These are phyloP conservation scores for Pseudomyrmex cubaensis DNA, from an alignment of 1,140 invertebrate species.

Conservation along the genomic window DNA sequence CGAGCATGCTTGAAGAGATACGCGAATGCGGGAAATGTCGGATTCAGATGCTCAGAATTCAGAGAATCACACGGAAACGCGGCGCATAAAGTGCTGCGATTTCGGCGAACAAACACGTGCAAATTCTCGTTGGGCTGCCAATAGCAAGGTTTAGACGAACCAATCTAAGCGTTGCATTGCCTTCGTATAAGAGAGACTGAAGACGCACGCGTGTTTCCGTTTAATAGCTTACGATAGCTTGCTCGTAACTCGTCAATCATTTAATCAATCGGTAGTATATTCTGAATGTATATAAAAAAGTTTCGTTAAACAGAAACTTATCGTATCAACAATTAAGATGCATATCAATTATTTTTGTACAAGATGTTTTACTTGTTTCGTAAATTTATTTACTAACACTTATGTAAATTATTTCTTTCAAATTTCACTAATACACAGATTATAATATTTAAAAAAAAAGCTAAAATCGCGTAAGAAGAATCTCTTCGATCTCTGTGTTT, in stretches of 20 bases:
- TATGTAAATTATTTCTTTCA: not conserved
- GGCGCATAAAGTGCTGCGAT: not conserved
- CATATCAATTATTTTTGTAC: not conserved
- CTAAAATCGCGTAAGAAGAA: conserved; percentile 17
- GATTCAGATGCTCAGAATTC: conserved; percentile 22
- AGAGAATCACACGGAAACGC: conserved; percentile 2
- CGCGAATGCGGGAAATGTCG: conserved; percentile 22
- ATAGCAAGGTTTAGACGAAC: not conserved
- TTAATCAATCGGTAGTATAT: not conserved
- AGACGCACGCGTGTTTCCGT: not conserved
- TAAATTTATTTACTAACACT: conserved; percentile 21
- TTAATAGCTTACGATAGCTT: not conserved
- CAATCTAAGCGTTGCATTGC: not conserved
- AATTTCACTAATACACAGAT: conserved; percentile 3
- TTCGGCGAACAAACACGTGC: conserved; percentile 16
- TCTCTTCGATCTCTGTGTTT: conserved; percentile 66
- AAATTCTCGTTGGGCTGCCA: not conserved
- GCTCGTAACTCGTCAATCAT: not conserved
- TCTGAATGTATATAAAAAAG: not conserved
- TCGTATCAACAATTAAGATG: not conserved
- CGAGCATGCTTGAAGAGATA: conserved; percentile 52
- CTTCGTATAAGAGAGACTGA: not conserved
- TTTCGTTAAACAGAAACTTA: not conserved
- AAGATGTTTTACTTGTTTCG: not conserved
- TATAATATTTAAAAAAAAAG: not conserved